Evolutionary conservation across 2,797 vertebrate species (phyloP), one percentile per base, ranked within the genome.

Genomic region (Vultur gryphus): DNA sequence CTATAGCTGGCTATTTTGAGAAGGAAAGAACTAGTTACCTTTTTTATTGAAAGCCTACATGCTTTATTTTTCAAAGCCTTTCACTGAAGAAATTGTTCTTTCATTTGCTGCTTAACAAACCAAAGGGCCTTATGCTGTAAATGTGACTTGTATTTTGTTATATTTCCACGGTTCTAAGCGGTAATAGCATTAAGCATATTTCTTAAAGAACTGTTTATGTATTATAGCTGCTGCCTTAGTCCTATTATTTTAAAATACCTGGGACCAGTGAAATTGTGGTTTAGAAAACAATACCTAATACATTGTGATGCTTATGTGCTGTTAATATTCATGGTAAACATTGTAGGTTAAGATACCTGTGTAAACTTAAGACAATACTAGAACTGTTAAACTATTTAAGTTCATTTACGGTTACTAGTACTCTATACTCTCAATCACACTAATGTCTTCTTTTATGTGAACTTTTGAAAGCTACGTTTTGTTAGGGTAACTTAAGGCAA

Each of bases 91-190:
- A 95, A 95, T 88, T 93, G 94, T 97, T 97, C 58, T 97, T 97
- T 97, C 49, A 62, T 97, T 98, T 98, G 96, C 97, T 98, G 97
- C 98, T 98, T 95, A 96, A 96, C 96, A 97, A 98, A 97, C 98
- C 98, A 97, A 97, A 97, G 97, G 98, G 98, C 98, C 97, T 98
- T 98, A 98, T 94, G 97, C 96, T 98, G 91, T 98, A 97, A 97
- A 98, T 97, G 91, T 97, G 77, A 97, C 94, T 97, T 98, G 96
- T 98, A 97, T 96, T 98, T 98, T 95, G 85, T 97, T 96, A 96
- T 94, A 97, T 93, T 94, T 94, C 89, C 94, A 96, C 58, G 19
- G 28, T 97, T 97, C 90, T 70, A 93, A 93, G 84, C 10, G 0
- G 83, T 96, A 73, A 95, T 79, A 94, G 67, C 72, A 90, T 96